phyloP scores from a whole-genome alignment of 2,113 vertebrate species.

The Misgurnus mizolepis region DNA sequence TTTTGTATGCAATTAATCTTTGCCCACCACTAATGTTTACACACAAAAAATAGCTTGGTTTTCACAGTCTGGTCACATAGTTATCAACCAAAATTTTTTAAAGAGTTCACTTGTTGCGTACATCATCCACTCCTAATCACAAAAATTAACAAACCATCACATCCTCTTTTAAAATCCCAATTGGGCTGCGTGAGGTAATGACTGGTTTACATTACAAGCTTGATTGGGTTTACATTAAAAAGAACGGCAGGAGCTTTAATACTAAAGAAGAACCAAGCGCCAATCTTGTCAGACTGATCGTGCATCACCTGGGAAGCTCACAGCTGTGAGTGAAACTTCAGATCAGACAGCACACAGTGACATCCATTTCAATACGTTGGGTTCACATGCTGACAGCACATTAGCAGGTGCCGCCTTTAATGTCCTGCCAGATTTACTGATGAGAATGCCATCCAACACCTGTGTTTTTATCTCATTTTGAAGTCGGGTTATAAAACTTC shows the following conservation, averaged over 20 bases:
- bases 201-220: neutral
- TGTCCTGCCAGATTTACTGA: conserved; percentile 23
- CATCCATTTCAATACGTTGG: neutral
- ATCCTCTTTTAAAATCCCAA: neutral
- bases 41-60: too few species aligned
- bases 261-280: neutral
- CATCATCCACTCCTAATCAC: neutral
- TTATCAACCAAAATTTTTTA: neutral
- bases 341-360: neutral
- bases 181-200: neutral
- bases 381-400: conserved; percentile 5
- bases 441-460: conserved; percentile 11
- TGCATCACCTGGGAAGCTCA: neutral
- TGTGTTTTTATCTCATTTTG: neutral
- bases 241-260: neutral
- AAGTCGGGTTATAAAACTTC: conserved; percentile 32
- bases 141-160: neutral
- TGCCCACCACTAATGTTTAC: too few species aligned
- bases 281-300: neutral
- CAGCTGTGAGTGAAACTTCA: neutral
- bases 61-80: neutral
- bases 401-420: conserved; percentile 16
- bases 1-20: too few species aligned
- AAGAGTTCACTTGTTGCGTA: neutral
- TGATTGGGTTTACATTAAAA: neutral